These are phyloP conservation scores for Neuroscelio doddi DNA, from an alignment of 2,888 invertebrate species.

Conservation along the genomic window DNA sequence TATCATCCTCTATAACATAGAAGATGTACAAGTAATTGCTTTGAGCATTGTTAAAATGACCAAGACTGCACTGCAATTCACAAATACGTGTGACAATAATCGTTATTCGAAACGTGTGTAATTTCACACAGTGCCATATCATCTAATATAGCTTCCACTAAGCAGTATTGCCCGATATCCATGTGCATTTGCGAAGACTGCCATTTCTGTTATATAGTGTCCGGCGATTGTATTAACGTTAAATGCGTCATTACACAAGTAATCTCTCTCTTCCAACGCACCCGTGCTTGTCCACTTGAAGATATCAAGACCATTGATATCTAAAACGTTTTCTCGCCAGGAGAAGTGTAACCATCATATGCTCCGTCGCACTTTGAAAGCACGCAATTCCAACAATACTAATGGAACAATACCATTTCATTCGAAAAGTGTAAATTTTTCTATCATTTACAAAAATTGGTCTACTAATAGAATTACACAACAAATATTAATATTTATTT, in stretches of 20 bases:
- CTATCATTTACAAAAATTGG: no score
- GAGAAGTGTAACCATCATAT: conserved; percentile 32
- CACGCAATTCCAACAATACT: conserved; percentile 22
- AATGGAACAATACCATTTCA: no score
- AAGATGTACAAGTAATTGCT: no score
- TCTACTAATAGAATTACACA: no score
- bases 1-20: no score
- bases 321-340: conserved; percentile 29
- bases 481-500: no score
- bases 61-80: no score
- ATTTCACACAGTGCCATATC: conserved; percentile 26
- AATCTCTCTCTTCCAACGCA: conserved; percentile 37
- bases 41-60: no score
- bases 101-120: conserved; percentile 30
- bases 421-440: no score
- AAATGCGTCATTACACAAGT: conserved; percentile 39
- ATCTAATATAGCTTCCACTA: conserved; percentile 21
- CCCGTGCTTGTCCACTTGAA: conserved; percentile 38
- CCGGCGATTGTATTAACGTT: conserved; percentile 42
- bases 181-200: conserved; percentile 25
- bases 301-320: conserved; percentile 36
- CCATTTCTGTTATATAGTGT: conserved; percentile 31
- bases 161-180: conserved; percentile 9
- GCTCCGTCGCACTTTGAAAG: conserved; percentile 11
- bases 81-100: conserved; percentile 27